These are phyloP conservation scores for Theretra japonica DNA, from an alignment of 2,888 invertebrate species.

Conservation along the genomic window DNA sequence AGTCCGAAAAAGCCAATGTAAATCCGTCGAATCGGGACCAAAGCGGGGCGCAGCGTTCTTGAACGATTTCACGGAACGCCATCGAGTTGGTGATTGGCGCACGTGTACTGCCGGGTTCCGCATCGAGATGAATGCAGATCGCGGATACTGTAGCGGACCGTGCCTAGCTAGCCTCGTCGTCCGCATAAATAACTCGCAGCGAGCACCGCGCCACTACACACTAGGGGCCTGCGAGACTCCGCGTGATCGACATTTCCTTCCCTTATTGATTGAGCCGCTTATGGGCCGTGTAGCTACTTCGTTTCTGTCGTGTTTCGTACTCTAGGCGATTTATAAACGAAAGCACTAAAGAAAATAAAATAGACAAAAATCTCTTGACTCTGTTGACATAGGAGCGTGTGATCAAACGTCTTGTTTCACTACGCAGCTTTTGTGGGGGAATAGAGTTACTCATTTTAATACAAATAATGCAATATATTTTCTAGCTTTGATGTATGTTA, in stretches of 20 bases:
- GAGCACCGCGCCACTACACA: not conserved
- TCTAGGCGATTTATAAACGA: too few relatives aligned
- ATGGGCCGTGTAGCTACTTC: not conserved
- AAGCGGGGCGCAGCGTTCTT: not conserved
- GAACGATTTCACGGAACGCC: not conserved
- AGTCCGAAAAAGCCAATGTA: not conserved
- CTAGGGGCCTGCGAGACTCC: not conserved
- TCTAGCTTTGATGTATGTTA: too few relatives aligned
- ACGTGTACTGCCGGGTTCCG: not conserved
- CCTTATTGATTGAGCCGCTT: not conserved
- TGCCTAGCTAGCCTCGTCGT: not conserved
- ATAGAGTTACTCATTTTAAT: too few relatives aligned
- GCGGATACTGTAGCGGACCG: not conserved
- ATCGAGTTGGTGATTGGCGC: not conserved
- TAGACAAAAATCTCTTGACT: too few relatives aligned
- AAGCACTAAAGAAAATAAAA: too few relatives aligned
- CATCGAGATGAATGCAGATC: slow-evolving; percentile 8
- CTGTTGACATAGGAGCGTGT: too few relatives aligned
- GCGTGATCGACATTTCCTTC: not conserved
- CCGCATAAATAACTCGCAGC: not conserved
- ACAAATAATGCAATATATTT: too few relatives aligned
- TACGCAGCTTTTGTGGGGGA: too few relatives aligned
- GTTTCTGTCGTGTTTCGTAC: not conserved
- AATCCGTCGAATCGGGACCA: not conserved
- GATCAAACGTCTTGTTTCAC: too few relatives aligned